phyloP scores from a whole-genome alignment of 2,113 vertebrate species.

The Gracilinanus agilis region DNA sequence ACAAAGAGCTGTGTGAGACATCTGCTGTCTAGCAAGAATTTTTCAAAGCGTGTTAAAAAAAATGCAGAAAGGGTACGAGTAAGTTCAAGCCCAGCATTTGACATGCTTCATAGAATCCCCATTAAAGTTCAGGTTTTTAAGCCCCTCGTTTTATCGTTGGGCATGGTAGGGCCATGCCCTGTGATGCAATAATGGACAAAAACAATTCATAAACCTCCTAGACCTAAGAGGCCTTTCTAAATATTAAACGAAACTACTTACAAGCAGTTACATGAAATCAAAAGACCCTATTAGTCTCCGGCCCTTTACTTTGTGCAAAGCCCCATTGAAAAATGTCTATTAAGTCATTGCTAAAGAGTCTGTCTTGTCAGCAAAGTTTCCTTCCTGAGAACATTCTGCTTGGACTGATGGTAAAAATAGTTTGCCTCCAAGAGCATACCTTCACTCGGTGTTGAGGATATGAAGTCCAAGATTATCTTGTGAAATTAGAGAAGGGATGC shows the following conservation, averaged over 20 bases:
- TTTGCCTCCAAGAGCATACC: background rate
- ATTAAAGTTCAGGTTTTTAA: accelerated
- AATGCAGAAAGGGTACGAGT: accelerated
- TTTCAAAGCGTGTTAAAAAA: background rate
- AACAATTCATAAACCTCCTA: accelerated
- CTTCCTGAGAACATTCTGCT: too few species aligned
- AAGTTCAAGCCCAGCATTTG: background rate
- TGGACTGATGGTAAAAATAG: background rate
- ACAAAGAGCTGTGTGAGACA: background rate
- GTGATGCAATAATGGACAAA: accelerated
- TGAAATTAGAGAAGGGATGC: background rate
- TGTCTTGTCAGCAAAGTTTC: background rate
- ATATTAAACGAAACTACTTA: background rate
- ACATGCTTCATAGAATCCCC: background rate
- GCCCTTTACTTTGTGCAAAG: accelerated
- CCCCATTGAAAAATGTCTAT: background rate
- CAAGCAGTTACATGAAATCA: background rate
- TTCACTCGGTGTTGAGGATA: background rate
- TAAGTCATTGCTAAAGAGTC: background rate
- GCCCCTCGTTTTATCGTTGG: accelerated
- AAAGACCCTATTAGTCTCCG: accelerated
- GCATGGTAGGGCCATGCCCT: accelerated
- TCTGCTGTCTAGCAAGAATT: background rate
- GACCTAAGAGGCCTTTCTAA: accelerated
- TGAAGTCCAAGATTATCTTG: accelerated